Conservation (phyloP, 2,113 vertebrate species). For the Gymnarchus niloticus region DNA sequence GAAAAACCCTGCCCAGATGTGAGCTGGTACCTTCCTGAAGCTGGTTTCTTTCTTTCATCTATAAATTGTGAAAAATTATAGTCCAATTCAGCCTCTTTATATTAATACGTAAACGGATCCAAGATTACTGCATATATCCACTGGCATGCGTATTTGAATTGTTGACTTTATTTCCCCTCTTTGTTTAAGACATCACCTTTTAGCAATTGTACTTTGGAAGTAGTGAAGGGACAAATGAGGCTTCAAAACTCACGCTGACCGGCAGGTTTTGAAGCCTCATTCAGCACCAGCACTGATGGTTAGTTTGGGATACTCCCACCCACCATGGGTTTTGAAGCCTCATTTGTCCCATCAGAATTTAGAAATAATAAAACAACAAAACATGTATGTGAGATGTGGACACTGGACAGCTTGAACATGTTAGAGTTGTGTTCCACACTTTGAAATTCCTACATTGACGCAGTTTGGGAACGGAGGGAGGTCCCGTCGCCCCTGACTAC, state of each 20-base stretch:
- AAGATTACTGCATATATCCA: too few species aligned
- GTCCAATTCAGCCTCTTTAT: background rate
- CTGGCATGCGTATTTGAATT: too few species aligned
- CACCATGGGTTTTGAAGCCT: too few species aligned
- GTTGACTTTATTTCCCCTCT: too few species aligned
- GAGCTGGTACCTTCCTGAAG: background rate
- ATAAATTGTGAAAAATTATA: background rate
- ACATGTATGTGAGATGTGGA: background rate
- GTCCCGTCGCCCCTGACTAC: background rate
- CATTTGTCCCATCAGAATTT: too few species aligned
- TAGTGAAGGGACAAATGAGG: too few species aligned
- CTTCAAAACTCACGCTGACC: too few species aligned
- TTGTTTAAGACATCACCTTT: constrained; percentile 1
- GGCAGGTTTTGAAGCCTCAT: too few species aligned
- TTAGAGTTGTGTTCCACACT: background rate
- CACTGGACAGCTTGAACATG: background rate
- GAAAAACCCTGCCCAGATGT: background rate
- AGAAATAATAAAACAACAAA: background rate
- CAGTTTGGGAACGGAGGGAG: background rate
- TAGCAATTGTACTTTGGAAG: background rate
- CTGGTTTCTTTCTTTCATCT: background rate
- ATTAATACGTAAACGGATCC: too few species aligned
- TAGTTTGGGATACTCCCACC: too few species aligned
- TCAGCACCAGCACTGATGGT: too few species aligned
- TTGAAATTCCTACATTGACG: background rate